Percentiles rank a stretch among this genome's conserved stretches.
Conservation (phyloP, 2,797 vertebrate genomes). For the Hoplostethus mediterraneus region DNA sequence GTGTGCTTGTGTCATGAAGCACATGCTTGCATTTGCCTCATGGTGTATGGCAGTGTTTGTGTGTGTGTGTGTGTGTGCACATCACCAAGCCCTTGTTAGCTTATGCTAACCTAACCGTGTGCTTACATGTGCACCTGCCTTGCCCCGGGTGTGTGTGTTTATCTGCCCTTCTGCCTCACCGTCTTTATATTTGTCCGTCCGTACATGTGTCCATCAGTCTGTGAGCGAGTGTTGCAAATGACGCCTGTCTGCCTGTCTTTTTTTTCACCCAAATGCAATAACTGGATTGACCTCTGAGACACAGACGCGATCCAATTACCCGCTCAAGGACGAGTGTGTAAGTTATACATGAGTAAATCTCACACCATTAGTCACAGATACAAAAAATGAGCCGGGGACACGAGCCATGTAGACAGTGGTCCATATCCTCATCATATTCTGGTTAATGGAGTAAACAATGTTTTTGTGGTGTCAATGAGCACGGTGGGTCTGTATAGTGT, state of each 20-base stretch:
- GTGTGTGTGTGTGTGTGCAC: constrained; percentile 25
- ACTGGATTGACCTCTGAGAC: constrained; percentile 78
- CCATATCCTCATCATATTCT: constrained; percentile 13
- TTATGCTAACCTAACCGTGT: constrained; percentile 29
- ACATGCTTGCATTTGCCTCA: constrained; percentile 65
- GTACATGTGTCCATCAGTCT: constrained; percentile 25
- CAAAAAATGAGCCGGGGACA: constrained; percentile 23
- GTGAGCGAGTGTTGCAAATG: constrained; percentile 32
- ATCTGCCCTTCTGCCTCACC: constrained; percentile 42
- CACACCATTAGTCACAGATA: constrained; percentile 63
- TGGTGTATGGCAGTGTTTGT: constrained; percentile 35
- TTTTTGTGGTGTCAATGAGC: not conserved
- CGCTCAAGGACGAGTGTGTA: constrained; percentile 78
- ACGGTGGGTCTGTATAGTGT: not conserved
- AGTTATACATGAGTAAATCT: constrained; percentile 75
- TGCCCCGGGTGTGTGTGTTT: constrained; percentile 22
- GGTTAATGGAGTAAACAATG: constrained; percentile 13
- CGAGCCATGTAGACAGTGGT: constrained; percentile 10
- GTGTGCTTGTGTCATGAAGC: no score
- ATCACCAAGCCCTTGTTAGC: constrained; percentile 16
- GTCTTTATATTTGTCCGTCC: constrained; percentile 46
- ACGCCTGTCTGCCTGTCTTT: constrained; percentile 38
- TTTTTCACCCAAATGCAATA: constrained; percentile 68
- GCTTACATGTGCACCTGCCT: constrained; percentile 44
- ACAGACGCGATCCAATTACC: constrained; percentile 78